Percentiles rank a stretch among this genome's conserved stretches.
These are phyloP conservation scores for Zygogramma bicolorata DNA, from an alignment of 2,888 invertebrate species.

Conservation along the genomic window DNA sequence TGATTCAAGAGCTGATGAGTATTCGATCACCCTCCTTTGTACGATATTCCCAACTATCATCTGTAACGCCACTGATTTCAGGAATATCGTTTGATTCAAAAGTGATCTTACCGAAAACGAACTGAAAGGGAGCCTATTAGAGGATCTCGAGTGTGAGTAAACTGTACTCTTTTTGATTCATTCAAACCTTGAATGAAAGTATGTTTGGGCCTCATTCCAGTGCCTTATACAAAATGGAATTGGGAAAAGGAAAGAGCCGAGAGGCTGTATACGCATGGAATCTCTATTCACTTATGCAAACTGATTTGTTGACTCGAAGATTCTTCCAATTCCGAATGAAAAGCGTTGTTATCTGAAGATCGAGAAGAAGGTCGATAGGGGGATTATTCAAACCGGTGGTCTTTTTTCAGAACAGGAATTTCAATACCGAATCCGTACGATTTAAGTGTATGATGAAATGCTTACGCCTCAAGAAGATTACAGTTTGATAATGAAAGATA, in stretches of 20 bases:
- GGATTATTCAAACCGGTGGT: neutral
- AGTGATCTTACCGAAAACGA: neutral
- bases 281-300: neutral
- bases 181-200: neutral
- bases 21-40: too few relatives aligned
- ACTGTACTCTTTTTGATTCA: conserved; percentile 1
- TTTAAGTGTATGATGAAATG: too few relatives aligned
- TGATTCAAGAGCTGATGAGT: too few relatives aligned
- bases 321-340: neutral
- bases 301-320: conserved; percentile 3
- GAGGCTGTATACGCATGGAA: neutral
- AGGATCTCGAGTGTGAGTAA: conserved; percentile 6
- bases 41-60: too few relatives aligned
- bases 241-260: neutral
- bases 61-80: neutral
- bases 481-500: too few relatives aligned
- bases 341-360: neutral
- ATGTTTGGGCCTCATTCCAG: neutral
- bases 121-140: neutral
- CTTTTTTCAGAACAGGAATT: neutral
- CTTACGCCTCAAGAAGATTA: too few relatives aligned
- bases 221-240: neutral
- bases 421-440: too few relatives aligned
- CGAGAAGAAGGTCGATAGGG: neutral
- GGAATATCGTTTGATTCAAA: neutral